phyloP scores from a whole-genome alignment of 2,113 vertebrate species.

The Corynorhinus townsendii region DNA sequence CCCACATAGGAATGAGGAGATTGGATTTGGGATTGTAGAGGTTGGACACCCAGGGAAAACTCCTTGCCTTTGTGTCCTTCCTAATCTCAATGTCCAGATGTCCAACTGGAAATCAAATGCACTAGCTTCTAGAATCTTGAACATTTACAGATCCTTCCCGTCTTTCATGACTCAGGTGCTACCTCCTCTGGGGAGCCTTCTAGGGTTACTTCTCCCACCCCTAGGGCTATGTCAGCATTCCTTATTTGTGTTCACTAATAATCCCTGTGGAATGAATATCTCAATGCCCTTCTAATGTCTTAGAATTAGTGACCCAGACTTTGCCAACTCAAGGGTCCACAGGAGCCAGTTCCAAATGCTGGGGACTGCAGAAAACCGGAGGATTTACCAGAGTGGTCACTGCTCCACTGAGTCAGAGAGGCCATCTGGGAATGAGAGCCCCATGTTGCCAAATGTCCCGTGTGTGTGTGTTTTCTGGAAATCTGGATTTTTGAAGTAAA shows the following conservation, averaged over 20 bases:
- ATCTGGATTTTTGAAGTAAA: not conserved
- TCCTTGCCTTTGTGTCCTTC: not conserved
- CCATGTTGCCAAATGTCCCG: not conserved
- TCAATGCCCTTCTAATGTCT: not conserved
- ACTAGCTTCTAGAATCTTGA: not conserved
- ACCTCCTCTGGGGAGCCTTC: not conserved
- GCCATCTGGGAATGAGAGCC: not conserved
- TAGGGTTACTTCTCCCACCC: not conserved
- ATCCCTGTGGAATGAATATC: not conserved
- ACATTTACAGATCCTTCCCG: not conserved
- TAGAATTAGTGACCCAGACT: not conserved
- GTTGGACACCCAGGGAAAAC: not conserved
- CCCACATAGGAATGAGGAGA: not conserved
- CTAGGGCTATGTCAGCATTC: not conserved
- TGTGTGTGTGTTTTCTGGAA: not conserved
- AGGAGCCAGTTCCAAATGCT: not conserved
- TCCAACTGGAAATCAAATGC: not conserved
- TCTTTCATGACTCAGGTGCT: not conserved
- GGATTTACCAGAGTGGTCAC: not conserved
- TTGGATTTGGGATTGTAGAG: not conserved
- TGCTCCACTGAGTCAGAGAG: not conserved
- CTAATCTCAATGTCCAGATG: not conserved
- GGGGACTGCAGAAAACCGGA: not conserved
- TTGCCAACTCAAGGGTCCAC: not conserved
- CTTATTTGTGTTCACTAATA: not conserved